Evolutionary conservation across 2,113 vertebrate genomes (phyloP), one percentile per base, ranked within the genome.

Genomic region (Oreochromis niloticus): DNA sequence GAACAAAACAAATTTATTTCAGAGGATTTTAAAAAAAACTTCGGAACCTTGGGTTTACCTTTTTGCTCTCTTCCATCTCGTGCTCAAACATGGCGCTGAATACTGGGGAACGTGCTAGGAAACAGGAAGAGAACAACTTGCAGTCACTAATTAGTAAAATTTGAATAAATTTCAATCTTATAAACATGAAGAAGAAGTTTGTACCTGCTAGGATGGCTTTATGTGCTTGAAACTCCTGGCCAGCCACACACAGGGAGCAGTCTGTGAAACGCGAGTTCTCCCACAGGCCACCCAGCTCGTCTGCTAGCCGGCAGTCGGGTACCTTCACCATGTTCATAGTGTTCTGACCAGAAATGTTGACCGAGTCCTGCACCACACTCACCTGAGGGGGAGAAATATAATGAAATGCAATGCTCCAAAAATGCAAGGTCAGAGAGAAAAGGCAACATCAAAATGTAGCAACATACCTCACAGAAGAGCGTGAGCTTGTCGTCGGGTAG

Each of bases 71-170:
- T 56, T 99, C 98, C 98, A 99, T 99, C 95, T 99, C 98, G 12
- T 99, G 98, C 94, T 99, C 98, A 95, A 99, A 99, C 99, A 99
- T 99, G 95, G 98, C 98, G 34, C 98, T 99, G 95, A 99, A 99
- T 39, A 99, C 99, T 0, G 99, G 99, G 9, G 99, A 99, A 8
- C 98, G 97, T 0, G 98, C 98, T 99, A 95, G 54, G 87, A 87
- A 90, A 36, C 39, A 81, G 68, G 34, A 84, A 22, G 5, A 80
- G 52, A 36, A 90, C 27, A 56, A 83, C 16, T 34, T 52, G n/a
- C 30, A 55, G 39, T 32, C 66, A 39, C 2, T 36, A 66, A 57
- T 16, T 12, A 83, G 13, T 27, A 48, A 81, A 27, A 41, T 6
- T 6, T 46, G 16, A 17, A 5, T 52, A 19, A 9, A 82, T 4